Evolutionary conservation across 2,888 invertebrate species (phyloP), one percentile per base, ranked within the genome.

Genomic region (Acheta domesticus): DNA sequence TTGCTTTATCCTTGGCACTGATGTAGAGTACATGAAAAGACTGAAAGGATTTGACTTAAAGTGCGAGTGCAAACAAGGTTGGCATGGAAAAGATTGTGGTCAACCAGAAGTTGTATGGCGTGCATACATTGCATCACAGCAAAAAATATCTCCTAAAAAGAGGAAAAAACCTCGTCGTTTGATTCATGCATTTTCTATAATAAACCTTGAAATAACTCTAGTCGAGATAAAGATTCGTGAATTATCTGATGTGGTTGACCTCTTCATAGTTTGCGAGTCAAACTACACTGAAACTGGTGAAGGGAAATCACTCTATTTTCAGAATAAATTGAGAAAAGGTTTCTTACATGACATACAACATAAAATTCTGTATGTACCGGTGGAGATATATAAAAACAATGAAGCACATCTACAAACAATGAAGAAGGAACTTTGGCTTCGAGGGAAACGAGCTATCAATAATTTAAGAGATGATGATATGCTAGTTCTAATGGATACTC

Each of bases 21-120:
- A 88, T 83, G 83, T 86, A 19, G 84, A 85, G 78, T 84, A 85
- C 11, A 87, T 87, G 87, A 84, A 84, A 80, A 83, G 85, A 20
- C 83, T 85, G 11, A 62, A 62, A 19, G 62, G n/a, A 62, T 19
- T 19, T 19, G n/a, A 5, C 5, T 19, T 62, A n/a, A 62, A 78
- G 83, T 92, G 92, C 83, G 86, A 87, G 20, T 92, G 92, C 84
- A 86, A 87, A 79, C 87, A 86, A n/a, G 90, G 90, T 49, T 92
- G 91, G 91, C 92, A 92, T 84, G 91, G 92, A 2, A 86, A 87
- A 12, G 91, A 92, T 83, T 92, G 92, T 84, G 91, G 91, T 1
- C 91, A 91, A 83, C 91, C 92, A 5, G 92, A 92, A 85, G 90
- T 92, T 14, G 89, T 91, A 19, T 92, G 92, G 91, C 88, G 92